phyloP scores from a whole-genome alignment of 2,888 invertebrate genomes.

The Agriopis leucophaearia region DNA sequence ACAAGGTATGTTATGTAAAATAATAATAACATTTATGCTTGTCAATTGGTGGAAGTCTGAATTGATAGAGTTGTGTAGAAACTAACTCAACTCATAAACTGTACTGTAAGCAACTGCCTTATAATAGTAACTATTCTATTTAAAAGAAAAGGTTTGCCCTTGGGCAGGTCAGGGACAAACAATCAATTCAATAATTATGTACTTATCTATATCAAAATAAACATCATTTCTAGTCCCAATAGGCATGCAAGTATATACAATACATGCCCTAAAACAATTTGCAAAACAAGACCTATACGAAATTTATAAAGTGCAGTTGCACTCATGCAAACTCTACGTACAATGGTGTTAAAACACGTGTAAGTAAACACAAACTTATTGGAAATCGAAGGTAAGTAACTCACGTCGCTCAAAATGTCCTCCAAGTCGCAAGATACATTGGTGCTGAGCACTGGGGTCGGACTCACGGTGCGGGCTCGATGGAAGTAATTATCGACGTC shows the following conservation, averaged over 20 bases:
- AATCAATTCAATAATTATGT: background rate
- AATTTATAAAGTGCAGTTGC: conserved; percentile 22
- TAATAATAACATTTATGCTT: no score
- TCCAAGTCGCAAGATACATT: conserved; percentile 80
- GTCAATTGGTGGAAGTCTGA: no score
- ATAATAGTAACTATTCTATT: background rate
- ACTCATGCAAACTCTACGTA: conserved; percentile 27
- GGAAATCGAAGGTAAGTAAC: conserved; percentile 54
- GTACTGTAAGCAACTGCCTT: background rate
- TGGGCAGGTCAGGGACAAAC: conserved; percentile 16
- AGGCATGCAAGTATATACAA: background rate
- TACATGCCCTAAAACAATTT: conserved; percentile 2
- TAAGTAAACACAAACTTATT: conserved; percentile 24
- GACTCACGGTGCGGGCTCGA: conserved; percentile 72
- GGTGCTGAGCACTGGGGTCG: conserved; percentile 74
- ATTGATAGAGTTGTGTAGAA: background rate
- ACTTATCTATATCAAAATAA: background rate
- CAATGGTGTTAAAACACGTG: conserved; percentile 11
- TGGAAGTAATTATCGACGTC: conserved; percentile 72
- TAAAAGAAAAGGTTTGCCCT: conserved; percentile 5
- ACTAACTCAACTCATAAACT: background rate
- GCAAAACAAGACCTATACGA: conserved; percentile 9
- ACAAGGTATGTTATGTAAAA: no score
- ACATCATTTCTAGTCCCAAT: background rate
- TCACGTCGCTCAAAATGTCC: conserved; percentile 84